These are phyloP conservation scores for Hemibagrus wyckioides DNA, from an alignment of 2,113 vertebrate species.

Conservation along the genomic window DNA sequence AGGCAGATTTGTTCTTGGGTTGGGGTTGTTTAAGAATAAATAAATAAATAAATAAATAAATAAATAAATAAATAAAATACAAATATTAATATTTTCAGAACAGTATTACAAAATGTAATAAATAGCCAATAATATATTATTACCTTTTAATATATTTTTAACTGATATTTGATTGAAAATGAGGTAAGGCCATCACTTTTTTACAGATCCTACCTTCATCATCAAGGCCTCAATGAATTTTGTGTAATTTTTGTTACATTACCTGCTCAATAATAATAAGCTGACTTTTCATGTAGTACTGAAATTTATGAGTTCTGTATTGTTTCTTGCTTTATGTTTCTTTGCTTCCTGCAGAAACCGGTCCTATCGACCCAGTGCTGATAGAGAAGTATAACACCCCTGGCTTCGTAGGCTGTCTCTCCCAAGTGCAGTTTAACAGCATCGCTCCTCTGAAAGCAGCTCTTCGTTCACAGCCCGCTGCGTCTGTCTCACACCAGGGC, in stretches of 20 bases:
- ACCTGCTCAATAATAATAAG: background rate
- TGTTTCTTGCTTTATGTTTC: background rate
- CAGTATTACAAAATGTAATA: background rate
- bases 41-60: no score
- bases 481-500: conserved; percentile 82
- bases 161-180: conserved; percentile 1
- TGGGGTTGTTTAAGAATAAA: no score
- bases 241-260: background rate
- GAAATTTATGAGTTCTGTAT: background rate
- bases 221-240: background rate
- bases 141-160: background rate
- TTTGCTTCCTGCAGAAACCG: conserved; percentile 78
- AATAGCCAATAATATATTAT: background rate
- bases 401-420: conserved; percentile 92
- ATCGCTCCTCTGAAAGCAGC: conserved; percentile 89
- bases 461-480: conserved; percentile 74
- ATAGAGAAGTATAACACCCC: conserved; percentile 91
- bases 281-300: background rate
- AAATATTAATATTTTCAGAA: background rate
- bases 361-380: conserved; percentile 83
- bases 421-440: conserved; percentile 90
- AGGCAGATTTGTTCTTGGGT: no score
- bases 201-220: background rate
- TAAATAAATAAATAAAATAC: no score
- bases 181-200: background rate